phyloP scores from a whole-genome alignment of 2,113 vertebrate genomes.

The Epinephelus moara region DNA sequence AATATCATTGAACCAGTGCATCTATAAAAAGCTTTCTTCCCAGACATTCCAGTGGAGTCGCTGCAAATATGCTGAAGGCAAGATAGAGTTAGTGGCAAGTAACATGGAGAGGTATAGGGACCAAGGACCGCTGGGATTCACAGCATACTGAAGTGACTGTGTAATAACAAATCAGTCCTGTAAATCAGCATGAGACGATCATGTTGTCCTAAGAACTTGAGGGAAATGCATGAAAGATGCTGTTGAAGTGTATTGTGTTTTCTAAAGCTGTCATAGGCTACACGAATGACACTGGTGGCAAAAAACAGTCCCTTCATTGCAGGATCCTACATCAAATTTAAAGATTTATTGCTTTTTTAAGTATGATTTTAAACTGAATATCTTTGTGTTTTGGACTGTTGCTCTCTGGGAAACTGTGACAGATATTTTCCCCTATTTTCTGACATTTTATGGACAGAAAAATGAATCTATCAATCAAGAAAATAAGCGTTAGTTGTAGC shows the following conservation, averaged over 20 bases:
- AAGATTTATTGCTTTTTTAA: neutral
- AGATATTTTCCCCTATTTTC: too few species aligned
- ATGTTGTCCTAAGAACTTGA: conserved; percentile 36
- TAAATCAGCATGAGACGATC: conserved; percentile 36
- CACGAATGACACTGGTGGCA: conserved; percentile 1
- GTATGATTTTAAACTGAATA: too few species aligned
- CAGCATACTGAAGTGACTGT: conserved; percentile 28
- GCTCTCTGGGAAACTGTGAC: neutral
- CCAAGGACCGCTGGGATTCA: conserved; percentile 52
- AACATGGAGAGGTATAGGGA: conserved; percentile 10
- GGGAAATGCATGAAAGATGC: conserved; percentile 40
- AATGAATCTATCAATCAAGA: neutral
- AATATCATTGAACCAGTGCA: conserved; percentile 61
- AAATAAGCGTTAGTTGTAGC: neutral
- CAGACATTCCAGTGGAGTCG: conserved; percentile 77
- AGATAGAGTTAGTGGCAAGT: conserved; percentile 37
- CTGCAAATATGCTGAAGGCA: conserved; percentile 66
- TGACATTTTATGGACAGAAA: neutral
- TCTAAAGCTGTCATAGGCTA: neutral
- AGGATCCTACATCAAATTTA: neutral
- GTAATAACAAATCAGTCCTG: conserved; percentile 45
- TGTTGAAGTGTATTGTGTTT: conserved; percentile 11
- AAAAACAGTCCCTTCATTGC: neutral
- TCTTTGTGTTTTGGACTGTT: neutral
- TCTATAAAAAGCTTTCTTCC: conserved; percentile 80